These are phyloP conservation scores for Leucoraja erinaceus DNA, from an alignment of 2,113 vertebrate species.

Conservation along the genomic window DNA sequence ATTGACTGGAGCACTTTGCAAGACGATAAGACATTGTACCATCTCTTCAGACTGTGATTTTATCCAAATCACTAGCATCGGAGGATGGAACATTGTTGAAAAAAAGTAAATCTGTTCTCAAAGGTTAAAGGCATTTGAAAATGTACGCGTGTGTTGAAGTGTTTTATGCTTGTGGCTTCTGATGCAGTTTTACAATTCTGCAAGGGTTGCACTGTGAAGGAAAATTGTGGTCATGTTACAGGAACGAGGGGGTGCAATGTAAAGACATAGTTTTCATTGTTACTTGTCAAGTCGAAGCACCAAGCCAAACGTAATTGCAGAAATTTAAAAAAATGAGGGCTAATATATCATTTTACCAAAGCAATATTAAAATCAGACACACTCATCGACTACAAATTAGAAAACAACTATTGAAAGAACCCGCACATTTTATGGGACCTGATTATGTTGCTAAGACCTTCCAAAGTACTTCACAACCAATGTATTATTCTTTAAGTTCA, in stretches of 20 bases:
- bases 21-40: background rate
- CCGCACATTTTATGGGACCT: background rate
- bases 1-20: background rate
- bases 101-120: background rate
- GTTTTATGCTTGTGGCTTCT: background rate
- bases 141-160: background rate
- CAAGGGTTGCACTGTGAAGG: background rate
- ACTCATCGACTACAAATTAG: background rate
- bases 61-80: background rate
- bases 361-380: background rate
- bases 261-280: background rate
- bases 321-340: background rate
- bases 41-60: background rate
- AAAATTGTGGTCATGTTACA: background rate
- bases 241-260: background rate
- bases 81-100: background rate
- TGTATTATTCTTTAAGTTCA: background rate
- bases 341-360: background rate
- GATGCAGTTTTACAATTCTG: background rate
- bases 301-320: background rate
- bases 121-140: slow-evolving; percentile 5
- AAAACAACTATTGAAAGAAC: background rate
- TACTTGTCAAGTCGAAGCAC: background rate
- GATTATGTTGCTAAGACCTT: background rate
- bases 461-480: background rate